Conservation (phyloP, 2,797 vertebrate genomes). For the Picus viridis region DNA sequence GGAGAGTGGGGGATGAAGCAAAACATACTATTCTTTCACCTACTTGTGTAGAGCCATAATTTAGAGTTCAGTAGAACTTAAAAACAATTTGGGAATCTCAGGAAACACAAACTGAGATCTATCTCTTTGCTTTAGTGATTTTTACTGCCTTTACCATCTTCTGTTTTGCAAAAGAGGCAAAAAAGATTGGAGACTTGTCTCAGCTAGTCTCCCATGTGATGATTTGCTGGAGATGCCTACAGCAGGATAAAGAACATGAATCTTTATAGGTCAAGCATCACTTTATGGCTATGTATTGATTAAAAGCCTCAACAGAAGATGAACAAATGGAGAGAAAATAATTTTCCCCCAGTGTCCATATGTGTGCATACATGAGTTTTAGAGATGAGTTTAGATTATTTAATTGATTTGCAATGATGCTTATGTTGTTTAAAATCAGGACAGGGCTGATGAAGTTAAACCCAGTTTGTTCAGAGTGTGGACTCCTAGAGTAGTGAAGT, state of each 20-base stretch:
- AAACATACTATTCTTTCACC: not conserved
- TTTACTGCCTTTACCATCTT: not conserved
- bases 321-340: not conserved
- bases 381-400: not conserved
- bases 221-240: not conserved
- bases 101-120: not conserved
- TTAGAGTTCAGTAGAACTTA: constrained; percentile 19
- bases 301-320: not conserved
- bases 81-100: not conserved
- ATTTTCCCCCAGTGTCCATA: not conserved
- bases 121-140: not conserved
- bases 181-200: not conserved
- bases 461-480: not conserved
- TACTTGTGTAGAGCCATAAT: not conserved
- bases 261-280: not conserved
- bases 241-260: not conserved
- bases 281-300: not conserved
- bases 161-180: not conserved
- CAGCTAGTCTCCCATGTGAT: not conserved
- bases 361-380: not conserved
- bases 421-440: not conserved
- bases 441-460: not conserved
- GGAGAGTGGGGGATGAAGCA: not conserved
- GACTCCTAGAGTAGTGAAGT: not conserved
- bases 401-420: not conserved